A percentile compares a stretch with the other conserved stretches of the same genome.
Conservation (phyloP, 2,113 vertebrate genomes). For the Catagonus wagneri region DNA sequence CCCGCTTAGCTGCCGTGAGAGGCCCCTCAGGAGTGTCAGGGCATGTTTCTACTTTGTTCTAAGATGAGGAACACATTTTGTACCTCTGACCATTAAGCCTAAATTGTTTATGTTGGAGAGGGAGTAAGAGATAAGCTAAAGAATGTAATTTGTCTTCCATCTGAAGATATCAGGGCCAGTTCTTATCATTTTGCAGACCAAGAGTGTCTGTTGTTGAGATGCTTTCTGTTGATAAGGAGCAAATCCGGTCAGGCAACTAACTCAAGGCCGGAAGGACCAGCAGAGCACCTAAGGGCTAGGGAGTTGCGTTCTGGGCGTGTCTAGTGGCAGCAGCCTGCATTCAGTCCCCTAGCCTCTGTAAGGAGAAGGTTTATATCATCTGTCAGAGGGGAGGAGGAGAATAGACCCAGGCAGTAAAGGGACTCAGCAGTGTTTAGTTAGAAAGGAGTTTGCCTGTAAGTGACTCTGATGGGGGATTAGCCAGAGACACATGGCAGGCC, state of each 20-base stretch:
- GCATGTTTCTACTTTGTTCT: conserved; percentile 85
- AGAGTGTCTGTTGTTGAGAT: background rate
- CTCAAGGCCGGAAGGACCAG: background rate
- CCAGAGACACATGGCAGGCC: background rate
- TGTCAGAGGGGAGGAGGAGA: background rate
- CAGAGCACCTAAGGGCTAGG: background rate
- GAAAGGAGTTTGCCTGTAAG: conserved; percentile 30
- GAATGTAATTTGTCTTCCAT: background rate
- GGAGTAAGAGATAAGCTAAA: background rate
- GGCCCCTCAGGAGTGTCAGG: conserved; percentile 88
- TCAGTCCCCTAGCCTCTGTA: background rate
- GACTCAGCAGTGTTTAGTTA: background rate
- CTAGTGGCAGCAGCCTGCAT: background rate
- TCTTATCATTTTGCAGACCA: background rate
- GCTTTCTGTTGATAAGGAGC: background rate
- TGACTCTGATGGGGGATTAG: background rate
- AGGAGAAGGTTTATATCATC: conserved; percentile 47
- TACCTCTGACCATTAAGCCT: background rate
- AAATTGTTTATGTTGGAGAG: background rate
- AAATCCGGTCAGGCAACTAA: background rate
- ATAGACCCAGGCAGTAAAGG: background rate
- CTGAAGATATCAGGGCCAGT: conserved; percentile 21
- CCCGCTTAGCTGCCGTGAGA: conserved; percentile 83
- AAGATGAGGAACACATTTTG: conserved; percentile 87
- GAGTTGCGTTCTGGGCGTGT: background rate